Evolutionary conservation across 30 jellyfish, hydroid and myxozoan species (phyloP).

Genomic region (Nemopilema nomurai): DNA sequence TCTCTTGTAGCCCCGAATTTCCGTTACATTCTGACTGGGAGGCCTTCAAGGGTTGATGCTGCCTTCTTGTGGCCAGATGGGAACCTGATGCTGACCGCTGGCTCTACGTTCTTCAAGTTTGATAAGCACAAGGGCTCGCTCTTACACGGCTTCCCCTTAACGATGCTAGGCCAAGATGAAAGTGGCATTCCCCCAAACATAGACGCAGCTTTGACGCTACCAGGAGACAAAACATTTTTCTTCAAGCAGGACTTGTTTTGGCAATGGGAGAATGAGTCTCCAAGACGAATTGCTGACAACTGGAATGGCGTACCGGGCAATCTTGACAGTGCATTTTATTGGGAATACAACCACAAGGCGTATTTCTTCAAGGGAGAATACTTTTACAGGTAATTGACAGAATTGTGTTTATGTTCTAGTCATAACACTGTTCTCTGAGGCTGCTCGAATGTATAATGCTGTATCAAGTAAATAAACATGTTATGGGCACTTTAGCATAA

Average conservation of each 20-base stretch:
- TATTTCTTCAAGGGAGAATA: constrained; percentile 52
- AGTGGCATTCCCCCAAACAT: constrained; percentile 24
- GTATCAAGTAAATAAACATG: too few relatives aligned
- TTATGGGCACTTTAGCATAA: too few relatives aligned
- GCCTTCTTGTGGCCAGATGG: constrained; percentile 43
- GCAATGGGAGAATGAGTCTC: constrained; percentile 42
- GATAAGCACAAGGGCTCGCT: constrained; percentile 12
- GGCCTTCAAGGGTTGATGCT: constrained; percentile 24
- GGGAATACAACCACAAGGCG: constrained; percentile 36
- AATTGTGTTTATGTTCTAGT: background rate
- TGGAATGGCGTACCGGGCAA: constrained; percentile 51
- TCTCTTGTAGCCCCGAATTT: too few relatives aligned
- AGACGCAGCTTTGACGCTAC: constrained; percentile 48
- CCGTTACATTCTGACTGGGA: too few relatives aligned
- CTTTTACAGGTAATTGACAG: constrained; percentile 28
- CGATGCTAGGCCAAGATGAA: background rate
- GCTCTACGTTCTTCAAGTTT: constrained; percentile 20
- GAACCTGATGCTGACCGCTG: constrained; percentile 9
- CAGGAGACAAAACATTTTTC: constrained; percentile 20
- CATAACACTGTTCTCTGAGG: too few relatives aligned
- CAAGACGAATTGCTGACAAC: constrained; percentile 14
- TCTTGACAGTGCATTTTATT: constrained; percentile 49
- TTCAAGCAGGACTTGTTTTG: constrained; percentile 35
- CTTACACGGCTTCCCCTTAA: constrained; percentile 29
- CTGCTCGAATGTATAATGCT: too few relatives aligned